Percentiles rank a stretch among this genome's conserved stretches.
Evolutionary conservation across 2,113 vertebrate species (phyloP).

Genomic region (Rhinopomastus cyanomelas): DNA sequence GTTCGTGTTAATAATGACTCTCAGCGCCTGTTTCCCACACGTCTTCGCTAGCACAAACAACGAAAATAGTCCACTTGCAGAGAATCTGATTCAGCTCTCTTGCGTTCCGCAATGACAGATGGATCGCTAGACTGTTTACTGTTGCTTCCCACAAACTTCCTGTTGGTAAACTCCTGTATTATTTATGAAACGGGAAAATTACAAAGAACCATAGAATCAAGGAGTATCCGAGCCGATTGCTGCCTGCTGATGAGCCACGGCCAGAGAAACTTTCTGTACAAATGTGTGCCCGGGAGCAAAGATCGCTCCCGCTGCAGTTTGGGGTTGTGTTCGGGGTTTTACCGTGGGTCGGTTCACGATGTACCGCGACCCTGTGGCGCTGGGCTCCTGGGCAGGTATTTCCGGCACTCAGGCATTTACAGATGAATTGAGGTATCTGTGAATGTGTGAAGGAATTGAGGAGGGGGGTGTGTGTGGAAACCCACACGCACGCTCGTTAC

Average conservation of each 20-base stretch:
- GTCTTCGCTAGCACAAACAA: constrained; percentile 62
- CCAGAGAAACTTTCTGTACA: constrained; percentile 61
- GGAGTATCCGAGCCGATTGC: constrained; percentile 71
- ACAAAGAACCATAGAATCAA: too few species aligned
- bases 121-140: constrained; percentile 80
- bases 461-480: background rate
- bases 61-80: constrained; percentile 52
- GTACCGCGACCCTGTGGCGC: background rate
- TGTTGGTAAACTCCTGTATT: constrained; percentile 82
- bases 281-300: constrained; percentile 17
- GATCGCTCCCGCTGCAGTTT: background rate
- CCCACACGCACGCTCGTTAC: background rate
- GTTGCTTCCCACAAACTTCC: constrained; percentile 80
- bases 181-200: constrained; percentile 83
- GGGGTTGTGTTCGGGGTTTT: background rate
- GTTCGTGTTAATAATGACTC: constrained; percentile 57
- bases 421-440: background rate
- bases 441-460: background rate
- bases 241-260: constrained; percentile 70
- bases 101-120: constrained; percentile 78
- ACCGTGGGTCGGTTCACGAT: background rate
- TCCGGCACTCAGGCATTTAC: background rate
- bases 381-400: background rate
- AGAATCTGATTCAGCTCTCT: constrained; percentile 77
- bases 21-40: constrained; percentile 63